Percentiles rank a stretch among this genome's conserved stretches.
Evolutionary conservation across 1,140 invertebrate genomes (phyloP).

Genomic region (Procambarus virginalis): DNA sequence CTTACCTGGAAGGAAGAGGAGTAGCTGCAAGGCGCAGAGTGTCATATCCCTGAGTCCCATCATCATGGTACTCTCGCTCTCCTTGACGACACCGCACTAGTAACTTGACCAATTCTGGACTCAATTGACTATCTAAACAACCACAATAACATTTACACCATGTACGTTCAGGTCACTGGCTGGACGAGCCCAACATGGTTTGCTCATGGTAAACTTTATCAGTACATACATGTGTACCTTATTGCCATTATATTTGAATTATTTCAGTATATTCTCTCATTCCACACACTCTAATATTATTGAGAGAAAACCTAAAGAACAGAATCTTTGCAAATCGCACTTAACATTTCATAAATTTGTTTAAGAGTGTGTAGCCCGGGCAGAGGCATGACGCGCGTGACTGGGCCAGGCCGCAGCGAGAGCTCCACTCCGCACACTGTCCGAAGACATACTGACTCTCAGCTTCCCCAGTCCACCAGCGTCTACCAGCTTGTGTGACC

Average conservation of each 20-base stretch:
- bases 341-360: background rate
- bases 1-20: slow-evolving; percentile 14
- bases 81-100: background rate
- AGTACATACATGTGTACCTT: background rate
- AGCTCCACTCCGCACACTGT: background rate
- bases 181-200: background rate
- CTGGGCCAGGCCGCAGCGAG: background rate
- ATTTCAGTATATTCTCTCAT: background rate
- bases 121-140: background rate
- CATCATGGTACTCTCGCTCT: background rate
- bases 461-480: slow-evolving; percentile 9
- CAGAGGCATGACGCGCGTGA: background rate
- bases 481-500: background rate
- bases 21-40: background rate
- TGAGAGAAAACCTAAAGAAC: background rate
- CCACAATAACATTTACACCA: background rate
- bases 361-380: background rate
- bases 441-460: slow-evolving; percentile 13
- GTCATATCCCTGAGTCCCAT: background rate
- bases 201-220: background rate
- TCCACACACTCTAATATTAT: background rate
- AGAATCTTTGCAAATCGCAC: background rate
- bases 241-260: background rate
- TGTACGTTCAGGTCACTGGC: background rate
- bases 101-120: background rate